These are phyloP conservation scores for Psilopogon haemacephalus DNA, from an alignment of 2,113 vertebrate genomes.

Conservation along the genomic window DNA sequence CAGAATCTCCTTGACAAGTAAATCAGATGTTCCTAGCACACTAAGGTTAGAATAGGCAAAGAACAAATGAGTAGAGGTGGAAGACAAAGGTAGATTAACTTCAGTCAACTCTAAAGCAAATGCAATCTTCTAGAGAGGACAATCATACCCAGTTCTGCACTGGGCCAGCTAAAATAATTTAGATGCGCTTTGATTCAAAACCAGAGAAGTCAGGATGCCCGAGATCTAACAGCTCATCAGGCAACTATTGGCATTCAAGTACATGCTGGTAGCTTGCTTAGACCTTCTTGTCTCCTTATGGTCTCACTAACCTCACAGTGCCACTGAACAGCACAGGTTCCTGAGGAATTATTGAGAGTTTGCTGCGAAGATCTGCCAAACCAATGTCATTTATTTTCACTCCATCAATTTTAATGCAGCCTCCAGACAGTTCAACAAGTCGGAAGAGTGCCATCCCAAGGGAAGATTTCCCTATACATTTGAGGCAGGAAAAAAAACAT, in stretches of 20 bases:
- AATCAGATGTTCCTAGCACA: not conserved
- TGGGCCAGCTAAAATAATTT: not conserved
- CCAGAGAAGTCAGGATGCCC: not conserved
- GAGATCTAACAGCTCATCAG: not conserved
- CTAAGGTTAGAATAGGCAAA: not conserved
- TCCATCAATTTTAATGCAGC: constrained; percentile 90
- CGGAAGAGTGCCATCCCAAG: constrained; percentile 89
- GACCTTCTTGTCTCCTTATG: not conserved
- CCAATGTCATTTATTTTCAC: constrained; percentile 90
- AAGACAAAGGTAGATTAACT: not conserved
- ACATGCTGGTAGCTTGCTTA: not conserved
- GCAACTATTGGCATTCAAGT: not conserved
- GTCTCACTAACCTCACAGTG: constrained; percentile 83
- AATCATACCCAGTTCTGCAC: not conserved
- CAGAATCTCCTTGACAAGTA: not conserved
- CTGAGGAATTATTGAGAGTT: constrained; percentile 93
- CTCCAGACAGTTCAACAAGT: constrained; percentile 87
- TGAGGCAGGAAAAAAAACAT: not conserved
- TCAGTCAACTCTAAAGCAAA: not conserved
- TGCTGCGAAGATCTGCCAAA: constrained; percentile 91
- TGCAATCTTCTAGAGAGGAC: not conserved
- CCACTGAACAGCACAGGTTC: constrained; percentile 93
- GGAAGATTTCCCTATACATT: constrained; percentile 86
- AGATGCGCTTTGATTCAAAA: not conserved
- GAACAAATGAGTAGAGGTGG: not conserved